Evolutionary conservation across 1,140 invertebrate species (phyloP).

Genomic region (Matsumurasca onukii): DNA sequence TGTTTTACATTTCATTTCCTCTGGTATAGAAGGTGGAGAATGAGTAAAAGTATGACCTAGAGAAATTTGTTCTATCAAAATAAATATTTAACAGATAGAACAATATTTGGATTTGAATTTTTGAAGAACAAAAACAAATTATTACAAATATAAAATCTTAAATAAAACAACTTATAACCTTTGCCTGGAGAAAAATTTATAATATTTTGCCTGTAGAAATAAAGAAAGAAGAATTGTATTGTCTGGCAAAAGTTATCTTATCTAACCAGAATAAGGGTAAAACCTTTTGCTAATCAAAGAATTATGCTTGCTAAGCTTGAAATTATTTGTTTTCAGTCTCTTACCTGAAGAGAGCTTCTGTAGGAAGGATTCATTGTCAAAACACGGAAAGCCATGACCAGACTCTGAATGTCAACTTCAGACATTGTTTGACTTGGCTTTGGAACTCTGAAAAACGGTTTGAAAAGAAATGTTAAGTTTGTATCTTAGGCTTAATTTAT

Average conservation of each 20-base stretch:
- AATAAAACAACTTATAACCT: too few relatives aligned
- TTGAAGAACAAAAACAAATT: too few relatives aligned
- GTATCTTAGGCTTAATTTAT: background rate
- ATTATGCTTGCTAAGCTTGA: too few relatives aligned
- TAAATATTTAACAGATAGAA: too few relatives aligned
- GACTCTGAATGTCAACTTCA: conserved; percentile 49
- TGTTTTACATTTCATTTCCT: too few relatives aligned
- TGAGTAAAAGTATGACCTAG: too few relatives aligned
- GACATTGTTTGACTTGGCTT: conserved; percentile 45
- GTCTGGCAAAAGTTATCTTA: background rate
- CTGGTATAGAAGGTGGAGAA: too few relatives aligned
- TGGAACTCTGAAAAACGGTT: conserved; percentile 37
- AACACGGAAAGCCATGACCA: conserved; percentile 52
- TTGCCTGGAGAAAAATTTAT: too few relatives aligned
- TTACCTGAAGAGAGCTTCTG: conserved; percentile 53
- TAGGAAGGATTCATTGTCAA: conserved; percentile 51
- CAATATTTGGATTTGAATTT: too few relatives aligned
- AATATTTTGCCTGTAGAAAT: background rate
- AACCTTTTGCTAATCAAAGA: background rate
- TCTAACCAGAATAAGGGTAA: conserved; percentile 13
- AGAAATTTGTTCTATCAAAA: too few relatives aligned
- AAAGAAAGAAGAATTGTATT: background rate
- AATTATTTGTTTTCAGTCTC: conserved; percentile 6
- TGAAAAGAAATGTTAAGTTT: background rate
- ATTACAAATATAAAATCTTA: too few relatives aligned